A percentile compares a stretch with the other conserved stretches of the same genome.
Evolutionary conservation across 2,888 invertebrate species (phyloP).

Genomic region (Keiferia lycopersicella): DNA sequence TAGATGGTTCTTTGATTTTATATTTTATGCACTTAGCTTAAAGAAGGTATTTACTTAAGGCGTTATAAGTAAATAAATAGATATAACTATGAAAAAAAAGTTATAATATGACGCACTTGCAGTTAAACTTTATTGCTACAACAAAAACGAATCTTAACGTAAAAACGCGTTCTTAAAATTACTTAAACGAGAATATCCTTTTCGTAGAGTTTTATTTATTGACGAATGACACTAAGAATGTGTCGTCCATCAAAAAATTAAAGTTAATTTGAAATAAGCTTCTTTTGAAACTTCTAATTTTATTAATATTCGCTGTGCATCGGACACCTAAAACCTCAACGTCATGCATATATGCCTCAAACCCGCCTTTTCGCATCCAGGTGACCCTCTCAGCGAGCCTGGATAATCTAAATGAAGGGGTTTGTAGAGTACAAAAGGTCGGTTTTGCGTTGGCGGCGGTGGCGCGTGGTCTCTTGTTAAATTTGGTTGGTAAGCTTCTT

Average conservation of each 20-base stretch:
- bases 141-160: too few species aligned
- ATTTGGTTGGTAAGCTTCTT: slow-evolving; percentile 74
- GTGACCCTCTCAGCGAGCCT: slow-evolving; percentile 40
- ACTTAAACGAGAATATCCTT: too few species aligned
- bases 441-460: slow-evolving; percentile 49
- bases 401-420: slow-evolving; percentile 55
- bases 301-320: background rate
- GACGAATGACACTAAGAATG: too few species aligned
- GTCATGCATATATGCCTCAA: slow-evolving; percentile 53
- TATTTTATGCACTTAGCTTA: background rate
- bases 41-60: too few species aligned
- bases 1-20: background rate
- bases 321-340: slow-evolving; percentile 53
- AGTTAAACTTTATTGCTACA: too few species aligned
- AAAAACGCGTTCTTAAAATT: too few species aligned
- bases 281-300: background rate
- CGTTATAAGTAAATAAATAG: too few species aligned
- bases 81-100: too few species aligned
- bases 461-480: slow-evolving; percentile 65
- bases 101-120: too few species aligned
- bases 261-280: background rate
- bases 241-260: too few species aligned
- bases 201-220: too few species aligned
- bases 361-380: slow-evolving; percentile 40
- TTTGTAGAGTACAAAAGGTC: slow-evolving; percentile 52